Evolutionary conservation across 1,140 invertebrate species (phyloP).

Genomic region (Sinella curviseta): DNA sequence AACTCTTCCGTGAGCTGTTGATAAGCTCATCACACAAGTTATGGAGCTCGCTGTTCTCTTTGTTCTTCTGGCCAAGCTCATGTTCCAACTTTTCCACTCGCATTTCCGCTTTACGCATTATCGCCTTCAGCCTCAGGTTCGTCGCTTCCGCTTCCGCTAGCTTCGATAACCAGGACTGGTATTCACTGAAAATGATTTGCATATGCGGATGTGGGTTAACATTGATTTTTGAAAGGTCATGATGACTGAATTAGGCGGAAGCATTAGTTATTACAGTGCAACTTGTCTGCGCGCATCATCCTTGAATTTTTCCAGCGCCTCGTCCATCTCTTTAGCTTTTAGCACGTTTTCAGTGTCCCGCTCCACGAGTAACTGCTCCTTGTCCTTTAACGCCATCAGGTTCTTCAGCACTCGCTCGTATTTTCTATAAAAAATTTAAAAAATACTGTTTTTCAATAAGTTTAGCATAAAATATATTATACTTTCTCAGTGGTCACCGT

Average conservation of each 20-base stretch:
- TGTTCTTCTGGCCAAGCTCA: conserved; percentile 57
- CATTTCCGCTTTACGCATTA: conserved; percentile 57
- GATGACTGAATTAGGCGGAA: neutral
- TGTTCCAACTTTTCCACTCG: conserved; percentile 56
- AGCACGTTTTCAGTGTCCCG: neutral
- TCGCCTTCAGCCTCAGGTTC: conserved; percentile 55
- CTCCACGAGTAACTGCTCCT: conserved; percentile 2
- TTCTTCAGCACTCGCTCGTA: neutral
- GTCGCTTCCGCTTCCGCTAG: conserved; percentile 53
- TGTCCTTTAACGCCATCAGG: neutral
- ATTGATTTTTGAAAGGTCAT: neutral
- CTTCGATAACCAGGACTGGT: neutral
- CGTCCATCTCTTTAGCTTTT: conserved; percentile 14
- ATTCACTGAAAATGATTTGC: neutral
- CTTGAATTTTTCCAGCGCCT: conserved; percentile 5
- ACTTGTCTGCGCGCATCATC: neutral
- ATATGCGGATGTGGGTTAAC: neutral
- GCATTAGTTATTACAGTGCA: neutral
- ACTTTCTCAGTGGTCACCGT: neutral
- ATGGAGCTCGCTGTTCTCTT: conserved; percentile 58
- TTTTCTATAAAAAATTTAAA: neutral
- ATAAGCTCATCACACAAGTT: conserved; percentile 61
- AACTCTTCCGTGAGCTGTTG: conserved; percentile 6
- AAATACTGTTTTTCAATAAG: neutral
- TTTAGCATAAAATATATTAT: neutral